phyloP scores from a whole-genome alignment of 2,113 vertebrate genomes.

The Microtus richardsoni region DNA sequence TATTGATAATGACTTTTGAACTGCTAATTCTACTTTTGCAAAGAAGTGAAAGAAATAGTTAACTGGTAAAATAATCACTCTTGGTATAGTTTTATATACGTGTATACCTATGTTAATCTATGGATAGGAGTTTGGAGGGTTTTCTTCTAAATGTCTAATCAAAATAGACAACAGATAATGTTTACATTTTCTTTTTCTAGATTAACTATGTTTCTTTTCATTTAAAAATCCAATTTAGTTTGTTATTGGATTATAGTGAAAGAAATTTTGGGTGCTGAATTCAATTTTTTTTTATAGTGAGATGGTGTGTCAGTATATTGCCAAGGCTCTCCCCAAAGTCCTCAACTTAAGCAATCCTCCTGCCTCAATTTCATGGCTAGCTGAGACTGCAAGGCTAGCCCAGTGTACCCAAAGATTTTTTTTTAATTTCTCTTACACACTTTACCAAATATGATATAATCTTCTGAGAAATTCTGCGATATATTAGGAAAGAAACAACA shows the following conservation, averaged over 20 bases:
- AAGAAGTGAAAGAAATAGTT: constrained; percentile 45
- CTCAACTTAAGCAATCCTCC: background rate
- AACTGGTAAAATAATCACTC: background rate
- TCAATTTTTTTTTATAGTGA: background rate
- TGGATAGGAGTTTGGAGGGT: background rate
- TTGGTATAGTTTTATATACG: background rate
- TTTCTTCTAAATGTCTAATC: constrained; percentile 37
- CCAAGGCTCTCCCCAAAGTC: background rate
- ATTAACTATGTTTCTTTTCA: constrained; percentile 35
- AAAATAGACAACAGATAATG: constrained; percentile 51
- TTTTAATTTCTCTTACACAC: background rate
- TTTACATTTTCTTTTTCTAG: constrained; percentile 37
- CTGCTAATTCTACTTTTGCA: background rate
- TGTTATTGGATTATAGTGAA: constrained; percentile 19
- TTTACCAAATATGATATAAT: background rate
- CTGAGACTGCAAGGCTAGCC: background rate
- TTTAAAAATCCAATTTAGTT: constrained; percentile 38
- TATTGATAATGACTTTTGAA: constrained; percentile 35
- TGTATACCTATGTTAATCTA: background rate
- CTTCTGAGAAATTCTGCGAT: background rate
- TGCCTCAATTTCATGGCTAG: background rate
- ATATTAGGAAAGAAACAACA: background rate
- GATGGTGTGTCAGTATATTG: background rate
- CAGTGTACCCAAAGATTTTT: background rate
- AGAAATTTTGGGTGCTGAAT: background rate